Evolutionary conservation across 1,140 invertebrate species (phyloP).

Genomic region (Trinorchestia longiramus): DNA sequence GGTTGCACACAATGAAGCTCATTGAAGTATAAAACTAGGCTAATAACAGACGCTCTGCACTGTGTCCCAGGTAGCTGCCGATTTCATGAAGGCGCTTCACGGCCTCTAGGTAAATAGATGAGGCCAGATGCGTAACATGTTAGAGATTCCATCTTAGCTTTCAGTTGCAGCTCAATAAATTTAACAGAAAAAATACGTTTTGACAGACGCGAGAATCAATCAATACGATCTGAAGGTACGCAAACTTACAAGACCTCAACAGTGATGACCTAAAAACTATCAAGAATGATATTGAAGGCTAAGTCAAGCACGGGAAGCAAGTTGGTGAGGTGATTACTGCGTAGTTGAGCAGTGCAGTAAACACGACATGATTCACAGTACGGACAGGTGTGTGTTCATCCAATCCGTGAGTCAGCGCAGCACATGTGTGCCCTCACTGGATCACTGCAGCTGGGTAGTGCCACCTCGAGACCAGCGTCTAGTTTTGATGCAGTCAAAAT

Average conservation of each 20-base stretch:
- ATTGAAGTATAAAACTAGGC: neutral
- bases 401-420: neutral
- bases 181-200: neutral
- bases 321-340: neutral
- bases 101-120: neutral
- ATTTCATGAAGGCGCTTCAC: neutral
- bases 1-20: neutral
- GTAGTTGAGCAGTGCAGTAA: neutral
- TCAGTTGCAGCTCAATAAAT: neutral
- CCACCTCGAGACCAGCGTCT: too few relatives aligned
- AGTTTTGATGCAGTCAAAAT: too few relatives aligned
- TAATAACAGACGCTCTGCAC: neutral
- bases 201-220: neutral
- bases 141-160: neutral
- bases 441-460: neutral
- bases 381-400: neutral
- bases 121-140: neutral
- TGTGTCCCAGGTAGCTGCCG: neutral
- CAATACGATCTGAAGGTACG: neutral
- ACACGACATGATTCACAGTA: neutral
- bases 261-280: neutral
- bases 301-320: neutral
- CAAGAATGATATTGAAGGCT: neutral
- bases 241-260: neutral
- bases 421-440: slow-evolving; percentile 4